Evolutionary conservation across 1,140 invertebrate species (phyloP).

Genomic region (Pollicipes pollicipes): DNA sequence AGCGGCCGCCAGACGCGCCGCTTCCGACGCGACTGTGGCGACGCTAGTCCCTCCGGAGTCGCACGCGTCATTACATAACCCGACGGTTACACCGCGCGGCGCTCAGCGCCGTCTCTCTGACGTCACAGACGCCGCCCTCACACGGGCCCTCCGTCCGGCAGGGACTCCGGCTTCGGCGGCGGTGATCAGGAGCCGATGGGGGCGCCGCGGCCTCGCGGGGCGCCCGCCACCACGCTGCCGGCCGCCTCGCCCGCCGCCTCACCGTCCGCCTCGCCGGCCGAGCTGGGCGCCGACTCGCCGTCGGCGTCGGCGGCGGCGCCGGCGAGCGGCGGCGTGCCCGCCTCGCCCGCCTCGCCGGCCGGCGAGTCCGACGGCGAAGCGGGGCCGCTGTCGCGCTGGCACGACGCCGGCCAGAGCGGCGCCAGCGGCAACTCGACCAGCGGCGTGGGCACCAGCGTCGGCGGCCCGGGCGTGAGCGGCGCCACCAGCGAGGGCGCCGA

Average conservation of each 20-base stretch:
- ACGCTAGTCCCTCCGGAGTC: too few relatives aligned
- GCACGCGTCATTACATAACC: neutral
- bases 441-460: neutral
- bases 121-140: too few relatives aligned
- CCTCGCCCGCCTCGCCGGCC: too few relatives aligned
- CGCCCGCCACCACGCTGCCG: neutral
- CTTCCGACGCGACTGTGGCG: too few relatives aligned
- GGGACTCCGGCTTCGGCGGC: neutral
- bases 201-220: too few relatives aligned
- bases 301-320: too few relatives aligned
- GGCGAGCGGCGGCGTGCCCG: neutral
- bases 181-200: neutral
- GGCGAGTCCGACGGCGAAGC: too few relatives aligned
- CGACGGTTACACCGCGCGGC: neutral
- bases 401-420: neutral
- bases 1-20: too few relatives aligned
- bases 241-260: too few relatives aligned
- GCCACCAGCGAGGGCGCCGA: neutral
- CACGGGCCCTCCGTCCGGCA: too few relatives aligned
- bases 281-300: neutral
- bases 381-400: neutral
- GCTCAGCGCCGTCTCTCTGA: neutral
- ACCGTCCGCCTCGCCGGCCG: neutral
- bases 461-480: neutral
- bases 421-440: neutral